A percentile compares a stretch with the other conserved stretches of the same genome.
phyloP scores from a whole-genome alignment of 1,140 invertebrate species.

The Euura lappo region DNA sequence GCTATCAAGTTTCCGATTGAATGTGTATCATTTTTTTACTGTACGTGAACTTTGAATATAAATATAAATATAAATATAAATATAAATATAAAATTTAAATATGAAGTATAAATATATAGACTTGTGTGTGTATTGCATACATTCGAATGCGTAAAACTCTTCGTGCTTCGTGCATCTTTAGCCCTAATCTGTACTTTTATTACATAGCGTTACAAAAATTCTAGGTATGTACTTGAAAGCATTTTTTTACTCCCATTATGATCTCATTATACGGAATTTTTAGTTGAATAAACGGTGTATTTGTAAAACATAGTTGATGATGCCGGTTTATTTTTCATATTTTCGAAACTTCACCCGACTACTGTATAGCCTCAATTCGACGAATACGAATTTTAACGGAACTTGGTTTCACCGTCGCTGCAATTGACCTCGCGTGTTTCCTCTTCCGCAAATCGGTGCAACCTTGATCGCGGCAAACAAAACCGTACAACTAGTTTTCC shows the following conservation, averaged over 20 bases:
- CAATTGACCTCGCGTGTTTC: neutral
- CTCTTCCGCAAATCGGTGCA: neutral
- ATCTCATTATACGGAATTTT: conserved; percentile 31
- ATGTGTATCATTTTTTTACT: neutral
- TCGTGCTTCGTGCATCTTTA: neutral
- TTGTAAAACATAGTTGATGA: conserved; percentile 18
- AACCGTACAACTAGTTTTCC: neutral
- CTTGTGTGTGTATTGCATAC: too few species aligned
- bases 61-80: neutral
- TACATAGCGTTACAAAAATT: conserved; percentile 24
- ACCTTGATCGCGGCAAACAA: neutral
- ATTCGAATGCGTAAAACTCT: neutral
- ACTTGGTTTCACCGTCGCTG: conserved; percentile 19
- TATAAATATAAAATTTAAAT: neutral
- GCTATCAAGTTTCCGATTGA: conserved; percentile 17
- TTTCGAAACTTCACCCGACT: conserved; percentile 20
- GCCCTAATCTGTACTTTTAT: conserved; percentile 23
- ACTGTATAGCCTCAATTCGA: conserved; percentile 15
- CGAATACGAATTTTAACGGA: conserved; percentile 8
- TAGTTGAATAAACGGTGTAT: conserved; percentile 35
- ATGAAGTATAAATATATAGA: too few species aligned
- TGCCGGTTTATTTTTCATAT: conserved; percentile 30
- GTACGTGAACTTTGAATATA: neutral
- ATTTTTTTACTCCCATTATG: conserved; percentile 26
- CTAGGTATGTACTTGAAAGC: conserved; percentile 27